Evolutionary conservation across 1,140 invertebrate species (phyloP), one percentile per base, ranked within the genome.

Genomic region (Parapsyche elsis): DNA sequence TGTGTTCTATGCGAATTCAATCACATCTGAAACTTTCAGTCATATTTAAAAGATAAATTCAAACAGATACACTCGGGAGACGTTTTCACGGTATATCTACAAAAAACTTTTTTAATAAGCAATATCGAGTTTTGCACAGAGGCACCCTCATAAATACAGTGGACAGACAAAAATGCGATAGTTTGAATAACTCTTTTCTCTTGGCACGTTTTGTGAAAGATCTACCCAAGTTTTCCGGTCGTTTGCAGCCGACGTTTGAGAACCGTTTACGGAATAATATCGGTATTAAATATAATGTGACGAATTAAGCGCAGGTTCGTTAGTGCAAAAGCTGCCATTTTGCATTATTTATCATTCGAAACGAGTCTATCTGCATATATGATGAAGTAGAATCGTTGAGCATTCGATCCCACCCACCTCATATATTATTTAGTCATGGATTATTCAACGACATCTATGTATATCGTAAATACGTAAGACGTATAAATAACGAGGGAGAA

Each of bases 291-390:
- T 16, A 53, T 53, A 12, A 53, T 53, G 16, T 16, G 10, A 53
- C 49, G 16, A 53, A 53, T 53, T 53, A 53, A 16, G 16, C 49
- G 49, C 2, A 16, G 16, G 49, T 53, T 53, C 49, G 49, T 53
- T 53, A 53, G 49, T 53, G 49, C 49, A 53, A 53, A 53, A 53
- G 49, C 49, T 53, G 49, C 16, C 49, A 53, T 53, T 53, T 53
- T 12, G 49, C 49, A 53, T 53, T 53, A 53, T 53, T 53, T 53
- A 53, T 53, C 49, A 53, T 53, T 12, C 12, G 49, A 53, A 16
- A 53, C 12, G 49, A 53, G 16, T 53, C 49, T 16, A 53, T 53
- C 49, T 53, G 10, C 49, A 53, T 53, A 53, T 5, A 53, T 53
- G 49, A 53, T 53, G 49, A 53, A 53, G 12, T 16, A 10, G 49